phyloP scores from a whole-genome alignment of 2,797 vertebrate species.

The Poeciliopsis infans region DNA sequence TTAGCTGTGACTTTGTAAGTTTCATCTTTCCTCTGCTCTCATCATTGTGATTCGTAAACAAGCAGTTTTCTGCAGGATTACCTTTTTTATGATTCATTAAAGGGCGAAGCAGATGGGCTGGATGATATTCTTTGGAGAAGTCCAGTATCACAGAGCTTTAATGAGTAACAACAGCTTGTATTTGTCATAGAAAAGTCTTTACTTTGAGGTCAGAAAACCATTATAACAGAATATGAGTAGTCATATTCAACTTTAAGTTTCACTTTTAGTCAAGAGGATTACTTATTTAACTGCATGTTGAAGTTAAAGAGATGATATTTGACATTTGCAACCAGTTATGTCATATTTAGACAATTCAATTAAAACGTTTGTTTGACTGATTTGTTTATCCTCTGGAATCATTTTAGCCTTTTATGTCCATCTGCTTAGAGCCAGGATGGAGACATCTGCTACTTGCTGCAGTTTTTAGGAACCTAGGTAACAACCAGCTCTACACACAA shows the following conservation, averaged over 20 bases:
- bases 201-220: neutral
- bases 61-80: neutral
- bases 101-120: neutral
- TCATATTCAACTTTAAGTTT: neutral
- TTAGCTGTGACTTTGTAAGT: neutral
- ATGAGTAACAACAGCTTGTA: neutral
- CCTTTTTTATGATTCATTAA: neutral
- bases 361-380: constrained; percentile 16
- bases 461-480: constrained; percentile 85
- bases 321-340: neutral
- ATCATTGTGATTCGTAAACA: neutral
- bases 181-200: neutral
- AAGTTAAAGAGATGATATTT: neutral
- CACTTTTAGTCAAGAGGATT: neutral
- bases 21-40: neutral
- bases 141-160: neutral
- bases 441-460: constrained; percentile 95
- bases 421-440: constrained; percentile 92
- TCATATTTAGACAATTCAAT: constrained; percentile 38
- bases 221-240: neutral
- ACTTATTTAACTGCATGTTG: neutral
- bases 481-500: constrained; percentile 20
- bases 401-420: constrained; percentile 94
- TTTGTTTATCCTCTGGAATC: constrained; percentile 81
- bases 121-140: neutral